A percentile compares a stretch with the other conserved stretches of the same genome.
These are phyloP conservation scores for Strix uralensis DNA, from an alignment of 2,113 vertebrate genomes.

Conservation along the genomic window DNA sequence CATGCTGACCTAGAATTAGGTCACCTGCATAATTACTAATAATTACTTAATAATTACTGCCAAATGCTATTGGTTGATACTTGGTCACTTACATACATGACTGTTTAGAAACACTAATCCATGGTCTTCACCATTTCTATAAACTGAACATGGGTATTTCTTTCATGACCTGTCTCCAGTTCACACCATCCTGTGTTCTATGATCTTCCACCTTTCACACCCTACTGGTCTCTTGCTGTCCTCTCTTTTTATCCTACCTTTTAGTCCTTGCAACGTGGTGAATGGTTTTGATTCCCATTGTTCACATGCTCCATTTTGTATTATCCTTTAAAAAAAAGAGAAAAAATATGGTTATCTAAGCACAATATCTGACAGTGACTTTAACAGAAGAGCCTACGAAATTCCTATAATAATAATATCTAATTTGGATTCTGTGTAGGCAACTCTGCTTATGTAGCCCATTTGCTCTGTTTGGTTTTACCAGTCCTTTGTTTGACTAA, in stretches of 20 bases:
- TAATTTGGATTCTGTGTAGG: neutral
- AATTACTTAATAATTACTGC: neutral
- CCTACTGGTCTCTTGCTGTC: neutral
- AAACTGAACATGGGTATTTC: rapidly evolving
- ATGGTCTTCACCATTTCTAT: neutral
- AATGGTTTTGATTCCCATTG: neutral
- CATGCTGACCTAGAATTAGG: neutral
- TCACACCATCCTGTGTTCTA: neutral
- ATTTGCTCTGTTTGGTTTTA: neutral
- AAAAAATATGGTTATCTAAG: neutral
- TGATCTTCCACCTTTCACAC: neutral
- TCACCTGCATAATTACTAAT: neutral
- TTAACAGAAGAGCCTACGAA: neutral
- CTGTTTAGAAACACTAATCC: neutral
- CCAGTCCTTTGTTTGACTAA: neutral
- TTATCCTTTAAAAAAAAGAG: neutral
- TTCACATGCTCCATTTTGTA: neutral
- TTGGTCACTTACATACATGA: neutral
- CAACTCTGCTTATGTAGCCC: neutral
- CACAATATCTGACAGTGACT: neutral
- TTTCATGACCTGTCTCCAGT: neutral
- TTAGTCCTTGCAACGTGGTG: neutral
- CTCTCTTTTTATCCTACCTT: neutral
- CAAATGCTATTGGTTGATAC: neutral
- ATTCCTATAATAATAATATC: neutral